A percentile compares a stretch with the other conserved stretches of the same genome.
phyloP scores from a whole-genome alignment of 2,888 invertebrate species.

The Lagria hirta region DNA sequence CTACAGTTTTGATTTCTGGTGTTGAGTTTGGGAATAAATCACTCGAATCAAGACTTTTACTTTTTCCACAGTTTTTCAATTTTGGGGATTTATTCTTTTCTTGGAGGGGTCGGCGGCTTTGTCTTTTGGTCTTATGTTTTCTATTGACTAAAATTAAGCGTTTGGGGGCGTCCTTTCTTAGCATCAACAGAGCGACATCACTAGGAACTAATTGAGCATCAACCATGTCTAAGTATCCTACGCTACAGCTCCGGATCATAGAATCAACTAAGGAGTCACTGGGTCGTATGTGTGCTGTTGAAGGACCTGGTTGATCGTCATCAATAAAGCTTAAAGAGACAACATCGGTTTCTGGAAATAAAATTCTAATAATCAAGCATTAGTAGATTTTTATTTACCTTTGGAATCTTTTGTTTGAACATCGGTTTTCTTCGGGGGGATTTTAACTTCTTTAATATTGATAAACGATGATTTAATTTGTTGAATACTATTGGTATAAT shows the following conservation, averaged over 20 bases:
- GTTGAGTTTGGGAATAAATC: conserved; percentile 66
- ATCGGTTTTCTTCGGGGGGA: conserved; percentile 57
- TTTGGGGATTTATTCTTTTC: conserved; percentile 54
- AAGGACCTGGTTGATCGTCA: conserved; percentile 42
- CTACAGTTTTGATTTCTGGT: conserved; percentile 5
- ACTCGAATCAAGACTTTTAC: conserved; percentile 82
- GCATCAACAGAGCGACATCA: conserved; percentile 69
- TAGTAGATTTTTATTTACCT: conserved; percentile 24
- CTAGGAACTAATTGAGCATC: conserved; percentile 74
- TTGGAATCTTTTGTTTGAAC: conserved; percentile 55
- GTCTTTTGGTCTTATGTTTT: conserved; percentile 46
- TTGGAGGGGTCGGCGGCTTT: conserved; percentile 31
- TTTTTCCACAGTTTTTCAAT: conserved; percentile 70
- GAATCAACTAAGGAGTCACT: conserved; percentile 57
- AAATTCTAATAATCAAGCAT: conserved; percentile 33
- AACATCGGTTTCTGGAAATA: too few species aligned
- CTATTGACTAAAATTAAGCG: conserved; percentile 72
- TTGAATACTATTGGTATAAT: conserved; percentile 65
- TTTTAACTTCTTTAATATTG: conserved; percentile 60
- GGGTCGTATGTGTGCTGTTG: conserved; percentile 33
- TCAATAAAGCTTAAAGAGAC: conserved; percentile 46
- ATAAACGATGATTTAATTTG: conserved; percentile 71
- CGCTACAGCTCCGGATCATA: conserved; percentile 84
- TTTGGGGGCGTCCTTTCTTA: conserved; percentile 75
- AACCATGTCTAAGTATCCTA: conserved; percentile 82